Conservation (phyloP, 2,113 vertebrate genomes). For the Saccopteryx bilineata region DNA sequence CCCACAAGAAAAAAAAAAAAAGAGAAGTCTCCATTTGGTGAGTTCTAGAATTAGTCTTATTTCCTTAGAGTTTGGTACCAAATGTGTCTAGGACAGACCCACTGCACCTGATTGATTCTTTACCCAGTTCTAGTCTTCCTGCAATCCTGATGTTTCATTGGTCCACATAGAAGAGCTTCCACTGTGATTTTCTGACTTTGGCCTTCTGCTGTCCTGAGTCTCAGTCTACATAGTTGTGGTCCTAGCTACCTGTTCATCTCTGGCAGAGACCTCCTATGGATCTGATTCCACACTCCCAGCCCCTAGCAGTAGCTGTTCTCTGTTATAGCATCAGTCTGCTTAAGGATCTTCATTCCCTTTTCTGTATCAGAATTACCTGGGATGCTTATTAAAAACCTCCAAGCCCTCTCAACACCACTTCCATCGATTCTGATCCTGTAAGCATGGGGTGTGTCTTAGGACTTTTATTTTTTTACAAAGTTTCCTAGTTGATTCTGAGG, state of each 20-base stretch:
- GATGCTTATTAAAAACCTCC: not conserved
- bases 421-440: not conserved
- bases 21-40: not conserved
- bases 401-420: not conserved
- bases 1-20: too few relatives aligned
- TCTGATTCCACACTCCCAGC: not conserved
- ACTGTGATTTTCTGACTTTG: conserved; percentile 19
- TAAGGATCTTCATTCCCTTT: not conserved
- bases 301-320: not conserved
- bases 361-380: not conserved
- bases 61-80: not conserved
- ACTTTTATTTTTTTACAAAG: not conserved
- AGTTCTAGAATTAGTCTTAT: not conserved
- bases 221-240: not conserved
- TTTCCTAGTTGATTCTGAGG: conserved; percentile 26
- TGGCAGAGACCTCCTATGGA: not conserved
- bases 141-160: not conserved
- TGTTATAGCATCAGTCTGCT: not conserved
- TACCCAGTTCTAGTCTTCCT: not conserved
- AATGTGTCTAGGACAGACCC: not conserved
- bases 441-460: not conserved
- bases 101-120: not conserved
- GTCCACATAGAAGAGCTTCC: not conserved
- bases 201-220: not conserved
- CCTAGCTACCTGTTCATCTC: not conserved